Evolutionary conservation across 1,140 invertebrate genomes (phyloP).

Genomic region (Branchinecta lindahli): DNA sequence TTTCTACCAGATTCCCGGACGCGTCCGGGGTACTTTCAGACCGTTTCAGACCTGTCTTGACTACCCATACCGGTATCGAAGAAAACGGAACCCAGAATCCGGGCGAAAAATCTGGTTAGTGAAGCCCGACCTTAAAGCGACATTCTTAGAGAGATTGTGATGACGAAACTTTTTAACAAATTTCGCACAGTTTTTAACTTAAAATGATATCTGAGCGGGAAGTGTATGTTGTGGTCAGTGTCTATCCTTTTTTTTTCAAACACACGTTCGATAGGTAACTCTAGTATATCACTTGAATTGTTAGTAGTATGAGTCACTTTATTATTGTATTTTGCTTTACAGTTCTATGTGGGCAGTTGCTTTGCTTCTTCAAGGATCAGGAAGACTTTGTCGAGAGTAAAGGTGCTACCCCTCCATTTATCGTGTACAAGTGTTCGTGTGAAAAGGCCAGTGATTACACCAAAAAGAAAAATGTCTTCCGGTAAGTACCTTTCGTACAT

Average conservation of each 20-base stretch:
- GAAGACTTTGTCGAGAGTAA: conserved; percentile 74
- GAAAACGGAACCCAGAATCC: too few relatives aligned
- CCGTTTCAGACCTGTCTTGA: too few relatives aligned
- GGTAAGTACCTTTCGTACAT: conserved; percentile 25
- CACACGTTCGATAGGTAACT: too few relatives aligned
- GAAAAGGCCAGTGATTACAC: conserved; percentile 79
- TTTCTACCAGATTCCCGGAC: too few relatives aligned
- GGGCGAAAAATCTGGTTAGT: too few relatives aligned
- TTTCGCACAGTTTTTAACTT: too few relatives aligned
- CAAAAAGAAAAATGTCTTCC: conserved; percentile 85
- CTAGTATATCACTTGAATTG: neutral
- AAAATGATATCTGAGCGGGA: too few relatives aligned
- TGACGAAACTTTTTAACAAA: neutral
- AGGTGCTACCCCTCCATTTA: conserved; percentile 73
- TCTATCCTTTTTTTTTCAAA: too few relatives aligned
- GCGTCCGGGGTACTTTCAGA: too few relatives aligned
- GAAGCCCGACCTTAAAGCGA: neutral
- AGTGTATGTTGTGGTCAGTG: too few relatives aligned
- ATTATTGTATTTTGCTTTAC: conserved; percentile 22
- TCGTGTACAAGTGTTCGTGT: conserved; percentile 69
- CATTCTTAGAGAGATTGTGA: neutral
- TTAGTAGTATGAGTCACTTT: neutral
- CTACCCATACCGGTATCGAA: too few relatives aligned
- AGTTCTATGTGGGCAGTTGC: conserved; percentile 83
- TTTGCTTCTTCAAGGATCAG: conserved; percentile 96